Evolutionary conservation across 2,113 vertebrate species (phyloP), one percentile per base, ranked within the genome.

Genomic region (Varanus salvator): DNA sequence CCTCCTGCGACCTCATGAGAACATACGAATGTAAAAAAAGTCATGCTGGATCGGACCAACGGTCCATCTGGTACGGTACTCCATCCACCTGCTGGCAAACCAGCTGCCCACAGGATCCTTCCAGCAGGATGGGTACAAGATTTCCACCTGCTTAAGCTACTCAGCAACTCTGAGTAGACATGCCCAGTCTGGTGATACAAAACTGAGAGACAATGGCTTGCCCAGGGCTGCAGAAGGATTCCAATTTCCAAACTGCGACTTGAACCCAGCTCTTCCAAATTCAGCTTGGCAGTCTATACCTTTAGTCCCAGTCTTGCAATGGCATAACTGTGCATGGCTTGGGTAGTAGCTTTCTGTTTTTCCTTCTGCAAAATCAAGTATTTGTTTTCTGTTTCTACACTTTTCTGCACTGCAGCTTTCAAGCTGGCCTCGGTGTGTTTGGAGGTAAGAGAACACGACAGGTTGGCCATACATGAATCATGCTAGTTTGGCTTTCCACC

Each of bases 401-500:
- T 11, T 91, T 90, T 91, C 87, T 89, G 89, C 94, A 95, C 95
- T 95, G 94, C 44, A 77, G 93, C 95, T 96, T 95, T 94, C 94
- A 91, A 96, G 96, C 77, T 48, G 93, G 95, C 86, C 91, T 96
- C 95, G 88, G 93, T 96, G 72, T 85, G 81, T 91, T 96, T 94
- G 85, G 93, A 95, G 93, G 92, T 8, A 44, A 97, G 95, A 95
- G 96, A 97, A 96, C 92, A 95, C 94, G 96, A 94, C 93, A 81
- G 93, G 90, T 80, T 87, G 94, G 95, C 95, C 95, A 94, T 96
- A 96, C 96, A 95, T 96, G 97, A 96, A 94, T 95, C 94, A 87
- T 91, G 95, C 93, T 95, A 95, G 95, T 96, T 95, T 96, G 97
- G 96, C 96, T 96, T 96, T 95, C 92, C 97, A 96, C 96, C 96